phyloP scores from a whole-genome alignment of 1,140 invertebrate genomes.

The Ceratoteleas bidentatus region DNA sequence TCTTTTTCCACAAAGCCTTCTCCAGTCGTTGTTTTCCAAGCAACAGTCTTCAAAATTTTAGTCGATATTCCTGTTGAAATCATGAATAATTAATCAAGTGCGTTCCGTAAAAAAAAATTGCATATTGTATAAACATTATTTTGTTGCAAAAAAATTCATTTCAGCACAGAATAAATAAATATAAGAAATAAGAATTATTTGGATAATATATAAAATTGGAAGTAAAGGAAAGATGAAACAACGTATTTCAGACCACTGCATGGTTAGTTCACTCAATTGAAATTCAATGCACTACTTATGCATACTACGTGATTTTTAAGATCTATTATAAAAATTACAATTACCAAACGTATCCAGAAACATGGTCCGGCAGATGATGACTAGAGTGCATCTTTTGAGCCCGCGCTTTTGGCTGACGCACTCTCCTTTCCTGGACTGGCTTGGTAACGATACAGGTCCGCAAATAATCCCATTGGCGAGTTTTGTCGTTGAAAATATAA shows the following conservation, averaged over 20 bases:
- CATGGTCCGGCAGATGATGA: neutral
- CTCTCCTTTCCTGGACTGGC: neutral
- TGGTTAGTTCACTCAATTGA: no score
- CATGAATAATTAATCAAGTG: neutral
- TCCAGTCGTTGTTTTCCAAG: neutral
- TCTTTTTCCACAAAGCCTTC: neutral
- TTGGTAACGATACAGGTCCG: neutral
- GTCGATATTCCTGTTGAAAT: slow-evolving; percentile 1
- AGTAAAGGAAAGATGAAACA: no score
- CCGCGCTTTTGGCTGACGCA: no score
- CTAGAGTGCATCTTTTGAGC: no score
- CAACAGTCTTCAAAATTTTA: neutral
- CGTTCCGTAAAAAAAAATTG: neutral
- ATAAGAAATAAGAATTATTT: no score
- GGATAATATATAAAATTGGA: no score
- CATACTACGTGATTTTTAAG: neutral
- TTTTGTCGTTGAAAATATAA: neutral
- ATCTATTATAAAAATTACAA: neutral
- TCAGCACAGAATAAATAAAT: no score
- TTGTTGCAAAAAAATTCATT: no score
- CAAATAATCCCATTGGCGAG: neutral
- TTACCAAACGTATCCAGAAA: neutral
- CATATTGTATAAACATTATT: no score
- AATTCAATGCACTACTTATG: no score
- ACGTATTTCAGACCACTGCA: no score